Evolutionary conservation across 2,888 invertebrate species (phyloP), one percentile per base, ranked within the genome.

Genomic region (Trissolcus japonicus): DNA sequence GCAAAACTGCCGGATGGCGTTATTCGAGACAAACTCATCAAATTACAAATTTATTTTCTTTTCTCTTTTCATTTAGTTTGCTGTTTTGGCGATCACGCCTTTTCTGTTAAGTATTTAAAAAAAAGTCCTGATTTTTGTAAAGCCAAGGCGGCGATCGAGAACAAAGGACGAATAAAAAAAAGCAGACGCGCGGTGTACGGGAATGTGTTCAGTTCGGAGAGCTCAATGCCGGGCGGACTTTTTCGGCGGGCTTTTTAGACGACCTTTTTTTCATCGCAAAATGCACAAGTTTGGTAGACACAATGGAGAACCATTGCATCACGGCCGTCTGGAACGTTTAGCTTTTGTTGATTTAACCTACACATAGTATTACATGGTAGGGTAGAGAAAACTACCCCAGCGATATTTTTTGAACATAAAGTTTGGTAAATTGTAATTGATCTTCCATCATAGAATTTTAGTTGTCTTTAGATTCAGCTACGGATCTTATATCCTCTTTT

Each of bases 141-240:
- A 35, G 35, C 35, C 35, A 2, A 35, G 11, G 35, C 25, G 25
- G 51, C 16, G 55, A 17, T 4, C 46, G 55, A 13, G 63, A 67
- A 76, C 76, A 72, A 76, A 72, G 71, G n/a, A 43, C 43, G 4
- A 13, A 46, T 6, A 11, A 35, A 35, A 29, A 29, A 35, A 35
- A 35, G 35, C 35, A 35, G 35, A 9, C 35, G 35, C 7, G 35
- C 35, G 35, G 9, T 35, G 35, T 9, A 11, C 16, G 56, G 54
- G 55, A 50, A 21, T 54, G 55, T 57, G 62, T 41, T 19, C 17
- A n/a, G 43, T 16, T 19, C 43, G 72, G 75, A 68, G 78, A 78
- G 75, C 65, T 78, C 75, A 72, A 78, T 72, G 78, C 75, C 78
- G 56, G 78, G 71, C 51, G 11, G 40, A 17, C 60, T 65, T 63